phyloP scores from a whole-genome alignment of 2,797 vertebrate genomes.

The Betta splendens region DNA sequence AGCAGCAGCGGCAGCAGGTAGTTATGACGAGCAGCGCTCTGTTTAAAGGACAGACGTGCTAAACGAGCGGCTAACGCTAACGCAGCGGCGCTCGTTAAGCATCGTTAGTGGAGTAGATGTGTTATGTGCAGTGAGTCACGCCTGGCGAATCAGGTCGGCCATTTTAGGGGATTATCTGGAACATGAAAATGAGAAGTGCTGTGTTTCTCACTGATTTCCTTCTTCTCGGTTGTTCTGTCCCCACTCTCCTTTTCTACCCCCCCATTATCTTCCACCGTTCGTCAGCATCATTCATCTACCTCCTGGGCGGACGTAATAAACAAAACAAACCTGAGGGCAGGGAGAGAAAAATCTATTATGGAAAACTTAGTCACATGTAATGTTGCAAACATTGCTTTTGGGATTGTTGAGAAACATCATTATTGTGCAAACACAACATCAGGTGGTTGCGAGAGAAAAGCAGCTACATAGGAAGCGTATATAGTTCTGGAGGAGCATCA shows the following conservation, averaged over 20 bases:
- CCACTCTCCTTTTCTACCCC: background rate
- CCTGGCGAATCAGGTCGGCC: conserved; percentile 20
- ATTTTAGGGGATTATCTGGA: conserved; percentile 23
- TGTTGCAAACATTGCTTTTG: conserved; percentile 73
- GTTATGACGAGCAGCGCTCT: too few species aligned
- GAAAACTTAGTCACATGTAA: conserved; percentile 70
- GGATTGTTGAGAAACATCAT: conserved; percentile 71
- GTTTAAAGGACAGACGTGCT: background rate
- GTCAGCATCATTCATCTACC: background rate
- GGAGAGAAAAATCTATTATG: conserved; percentile 74
- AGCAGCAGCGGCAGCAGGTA: too few species aligned
- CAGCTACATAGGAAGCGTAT: too few species aligned
- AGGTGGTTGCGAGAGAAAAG: too few species aligned
- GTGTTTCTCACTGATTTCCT: background rate
- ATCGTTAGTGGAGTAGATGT: conserved; percentile 15
- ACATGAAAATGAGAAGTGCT: conserved; percentile 20
- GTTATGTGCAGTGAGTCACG: conserved; percentile 47
- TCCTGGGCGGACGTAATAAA: conserved; percentile 78
- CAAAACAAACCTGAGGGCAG: conserved; percentile 63
- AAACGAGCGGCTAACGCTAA: too few species aligned
- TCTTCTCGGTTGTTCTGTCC: background rate
- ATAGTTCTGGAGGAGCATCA: too few species aligned
- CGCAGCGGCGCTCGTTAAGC: conserved; percentile 12
- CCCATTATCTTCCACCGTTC: conserved; percentile 1
- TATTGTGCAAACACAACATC: conserved; percentile 61